Evolutionary conservation across 1,140 invertebrate genomes (phyloP), one percentile per base, ranked within the genome.

Genomic region (Akabosia matsudoensis): DNA sequence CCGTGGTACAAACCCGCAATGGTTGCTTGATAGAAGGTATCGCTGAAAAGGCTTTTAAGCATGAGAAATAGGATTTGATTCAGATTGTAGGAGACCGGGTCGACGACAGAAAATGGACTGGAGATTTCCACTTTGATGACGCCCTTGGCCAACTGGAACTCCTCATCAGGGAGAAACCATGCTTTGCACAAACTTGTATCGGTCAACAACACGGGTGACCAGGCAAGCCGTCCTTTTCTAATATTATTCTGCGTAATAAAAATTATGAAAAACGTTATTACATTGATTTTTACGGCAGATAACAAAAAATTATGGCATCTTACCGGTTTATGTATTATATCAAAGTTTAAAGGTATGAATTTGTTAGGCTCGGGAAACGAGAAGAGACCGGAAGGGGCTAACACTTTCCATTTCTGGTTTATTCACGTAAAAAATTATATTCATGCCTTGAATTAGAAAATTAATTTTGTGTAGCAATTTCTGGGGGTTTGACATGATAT

Each of bases 81-180:
- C 3, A 30, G 33, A 70, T 70, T 70, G 10, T 70, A 30, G 7
- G 67, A 33, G 22, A 70, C 2, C 28, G 67, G 67, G 22, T 70
- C 67, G 4, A 70, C 14, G 7, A 70, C 31, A 3, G 67, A 24
- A 2, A 70, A 24, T 14, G 33, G 33, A 22, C 67, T 93, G 33
- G 90, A 88, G 81, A 96, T 90, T 82, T 95, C 90, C 81, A 96
- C 89, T 70, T 89, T 90, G 78, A 94, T 86, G 83, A 90, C 91
- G 0, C 92, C 90, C 86, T 96, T 97, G 0, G 97, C 96, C 70
- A 97, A 86, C 7, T 90, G 85, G 85, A 93, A 98, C 84, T 95
- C 92, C 81, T 92, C 90, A 86, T 98, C 96, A 84, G 96, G 93
- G 83, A 97, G 97, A 84, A 91, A 97, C 96, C 96, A 98, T 0